These are phyloP conservation scores for Ophion slaviceki DNA, from an alignment of 2,888 invertebrate species.

Conservation along the genomic window DNA sequence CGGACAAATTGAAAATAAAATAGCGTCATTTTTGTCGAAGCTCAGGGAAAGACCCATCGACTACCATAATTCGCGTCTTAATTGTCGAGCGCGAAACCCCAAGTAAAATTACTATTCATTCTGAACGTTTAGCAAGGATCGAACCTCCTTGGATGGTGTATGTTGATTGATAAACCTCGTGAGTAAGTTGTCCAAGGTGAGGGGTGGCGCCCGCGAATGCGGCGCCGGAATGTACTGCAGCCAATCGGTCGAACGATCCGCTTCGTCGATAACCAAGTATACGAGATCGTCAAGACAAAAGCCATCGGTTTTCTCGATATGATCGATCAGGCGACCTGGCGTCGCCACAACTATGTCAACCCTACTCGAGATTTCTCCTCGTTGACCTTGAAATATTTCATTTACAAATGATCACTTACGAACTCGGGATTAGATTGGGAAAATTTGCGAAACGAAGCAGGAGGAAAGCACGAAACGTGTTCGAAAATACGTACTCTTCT, in stretches of 20 bases:
- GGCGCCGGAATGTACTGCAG: slow-evolving; percentile 87
- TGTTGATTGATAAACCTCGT: slow-evolving; percentile 67
- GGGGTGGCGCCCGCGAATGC: slow-evolving; percentile 82
- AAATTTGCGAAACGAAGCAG: not conserved
- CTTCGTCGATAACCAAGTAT: slow-evolving; percentile 97
- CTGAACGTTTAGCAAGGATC: not conserved
- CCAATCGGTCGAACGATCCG: slow-evolving; percentile 96
- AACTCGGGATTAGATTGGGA: not conserved
- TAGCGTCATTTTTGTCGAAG: too few relatives aligned
- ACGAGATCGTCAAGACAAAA: slow-evolving; percentile 89
- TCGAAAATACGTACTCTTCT: slow-evolving; percentile 73
- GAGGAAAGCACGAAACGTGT: not conserved
- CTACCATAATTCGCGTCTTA: too few relatives aligned
- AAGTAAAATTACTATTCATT: too few relatives aligned
- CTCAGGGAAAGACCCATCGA: too few relatives aligned
- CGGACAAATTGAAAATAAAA: too few relatives aligned
- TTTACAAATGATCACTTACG: not conserved
- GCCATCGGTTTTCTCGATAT: slow-evolving; percentile 92
- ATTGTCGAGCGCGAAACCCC: too few relatives aligned
- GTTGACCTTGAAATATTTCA: slow-evolving; percentile 62
- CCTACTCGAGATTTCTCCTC: slow-evolving; percentile 85
- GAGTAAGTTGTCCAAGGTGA: slow-evolving; percentile 84
- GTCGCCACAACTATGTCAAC: slow-evolving; percentile 96
- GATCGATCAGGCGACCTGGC: slow-evolving; percentile 96
- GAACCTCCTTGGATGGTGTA: not conserved